Percentiles rank a stretch among this genome's conserved stretches.
Conservation (phyloP, 2,797 vertebrate species). For the Micropoecilia bifurca region DNA sequence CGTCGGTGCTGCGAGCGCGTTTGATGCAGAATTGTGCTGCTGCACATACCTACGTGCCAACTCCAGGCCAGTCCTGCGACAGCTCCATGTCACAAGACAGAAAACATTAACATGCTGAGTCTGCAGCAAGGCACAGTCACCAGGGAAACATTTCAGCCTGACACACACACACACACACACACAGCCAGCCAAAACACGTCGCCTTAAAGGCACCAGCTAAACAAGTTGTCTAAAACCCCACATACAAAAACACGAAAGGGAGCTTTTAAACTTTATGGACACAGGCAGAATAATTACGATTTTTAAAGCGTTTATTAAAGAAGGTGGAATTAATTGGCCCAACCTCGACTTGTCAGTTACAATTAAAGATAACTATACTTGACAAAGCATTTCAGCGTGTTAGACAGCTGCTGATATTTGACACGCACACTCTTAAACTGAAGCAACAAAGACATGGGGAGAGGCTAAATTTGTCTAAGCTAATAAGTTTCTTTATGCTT, state of each 20-base stretch:
- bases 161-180: conserved; percentile 27
- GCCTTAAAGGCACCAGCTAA: conserved; percentile 62
- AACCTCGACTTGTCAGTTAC: background rate
- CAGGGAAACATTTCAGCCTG: conserved; percentile 71
- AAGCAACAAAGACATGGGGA: background rate
- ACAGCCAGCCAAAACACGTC: conserved; percentile 63
- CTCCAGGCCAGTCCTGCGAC: conserved; percentile 47
- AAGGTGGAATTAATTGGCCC: conserved; percentile 16
- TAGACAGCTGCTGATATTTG: conserved; percentile 10
- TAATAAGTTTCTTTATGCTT: conserved; percentile 2
- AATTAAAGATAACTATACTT: background rate
- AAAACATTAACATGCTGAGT: conserved; percentile 80
- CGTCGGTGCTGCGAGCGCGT: conserved; percentile 4
- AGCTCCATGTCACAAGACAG: conserved; percentile 71
- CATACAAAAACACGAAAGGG: conserved; percentile 60
- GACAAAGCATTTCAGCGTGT: background rate
- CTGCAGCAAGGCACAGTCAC: conserved; percentile 72
- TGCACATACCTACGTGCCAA: conserved; percentile 17
- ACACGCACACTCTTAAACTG: conserved; percentile 9
- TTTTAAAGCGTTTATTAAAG: conserved; percentile 21
- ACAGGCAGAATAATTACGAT: conserved; percentile 42
- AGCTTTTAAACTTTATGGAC: conserved; percentile 29
- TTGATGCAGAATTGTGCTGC: conserved; percentile 11
- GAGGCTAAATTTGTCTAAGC: conserved; percentile 7
- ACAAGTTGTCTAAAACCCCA: conserved; percentile 60